phyloP scores from a whole-genome alignment of 2,113 vertebrate genomes.

The Sinocyclocheilus grahami region DNA sequence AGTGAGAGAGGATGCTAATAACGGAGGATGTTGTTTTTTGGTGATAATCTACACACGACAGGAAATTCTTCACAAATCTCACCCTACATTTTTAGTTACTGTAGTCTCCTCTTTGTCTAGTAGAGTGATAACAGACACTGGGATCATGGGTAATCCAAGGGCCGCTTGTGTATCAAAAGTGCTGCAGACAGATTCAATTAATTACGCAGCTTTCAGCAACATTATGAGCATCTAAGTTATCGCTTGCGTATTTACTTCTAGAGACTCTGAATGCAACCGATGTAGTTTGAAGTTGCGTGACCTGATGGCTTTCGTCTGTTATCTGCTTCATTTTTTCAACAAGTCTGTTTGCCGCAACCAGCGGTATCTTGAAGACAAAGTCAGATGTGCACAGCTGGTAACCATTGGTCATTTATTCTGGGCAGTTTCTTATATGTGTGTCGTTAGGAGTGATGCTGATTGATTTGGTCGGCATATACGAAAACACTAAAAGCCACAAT shows the following conservation, averaged over 20 bases:
- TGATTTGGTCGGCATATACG: not conserved
- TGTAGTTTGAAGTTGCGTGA: not conserved
- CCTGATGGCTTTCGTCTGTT: slow-evolving; percentile 2
- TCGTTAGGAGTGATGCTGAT: not conserved
- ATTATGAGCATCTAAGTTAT: not conserved
- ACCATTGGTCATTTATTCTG: slow-evolving; percentile 4
- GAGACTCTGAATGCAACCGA: not conserved
- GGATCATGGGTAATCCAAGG: not conserved
- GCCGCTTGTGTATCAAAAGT: too few species aligned
- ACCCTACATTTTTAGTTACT: not conserved
- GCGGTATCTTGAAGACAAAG: not conserved
- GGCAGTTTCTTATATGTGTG: not conserved
- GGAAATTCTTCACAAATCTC: slow-evolving; percentile 75
- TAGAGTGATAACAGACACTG: not conserved
- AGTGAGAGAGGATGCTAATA: slow-evolving; percentile 58
- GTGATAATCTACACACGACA: slow-evolving; percentile 74
- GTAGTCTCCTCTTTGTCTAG: not conserved
- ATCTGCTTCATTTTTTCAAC: not conserved
- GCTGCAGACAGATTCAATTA: not conserved
- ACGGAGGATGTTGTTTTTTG: slow-evolving; percentile 70
- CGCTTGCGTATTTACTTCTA: not conserved
- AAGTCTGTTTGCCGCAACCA: not conserved
- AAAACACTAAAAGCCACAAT: not conserved
- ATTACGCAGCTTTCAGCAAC: not conserved
- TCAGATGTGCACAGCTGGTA: slow-evolving; percentile 5